Evolutionary conservation across 53 echinoderm and acorn worm species (phyloP).

Genomic region (Echinometra lucunter): DNA sequence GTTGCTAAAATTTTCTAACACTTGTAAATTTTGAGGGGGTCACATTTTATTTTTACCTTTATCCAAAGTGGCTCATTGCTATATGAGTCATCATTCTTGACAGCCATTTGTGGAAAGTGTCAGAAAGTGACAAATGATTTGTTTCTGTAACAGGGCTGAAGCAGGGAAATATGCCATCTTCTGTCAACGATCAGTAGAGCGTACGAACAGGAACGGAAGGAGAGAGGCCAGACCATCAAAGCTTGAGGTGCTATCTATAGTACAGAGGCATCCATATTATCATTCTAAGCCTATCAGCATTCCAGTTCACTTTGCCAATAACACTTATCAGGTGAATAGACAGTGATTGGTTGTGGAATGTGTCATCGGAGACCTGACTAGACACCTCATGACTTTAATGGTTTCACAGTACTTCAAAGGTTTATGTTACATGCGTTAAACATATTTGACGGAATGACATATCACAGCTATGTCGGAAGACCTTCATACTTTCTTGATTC

Average conservation of each 20-base stretch:
- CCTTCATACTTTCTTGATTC: too few species aligned
- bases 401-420: too few species aligned
- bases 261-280: constrained; percentile 94
- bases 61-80: neutral
- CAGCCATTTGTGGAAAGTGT: neutral
- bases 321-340: constrained; percentile 84
- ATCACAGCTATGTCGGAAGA: too few species aligned
- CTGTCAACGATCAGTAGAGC: constrained; percentile 92
- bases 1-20: neutral
- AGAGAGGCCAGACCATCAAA: constrained; percentile 90
- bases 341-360: neutral
- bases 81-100: neutral
- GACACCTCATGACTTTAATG: too few species aligned
- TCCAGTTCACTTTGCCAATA: constrained; percentile 97
- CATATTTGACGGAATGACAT: too few species aligned
- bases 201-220: constrained; percentile 88
- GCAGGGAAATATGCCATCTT: constrained; percentile 95
- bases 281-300: constrained; percentile 96
- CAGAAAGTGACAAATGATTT: neutral
- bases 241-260: constrained; percentile 91
- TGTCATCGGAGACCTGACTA: neutral
- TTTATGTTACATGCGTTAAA: too few species aligned
- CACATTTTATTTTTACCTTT: neutral
- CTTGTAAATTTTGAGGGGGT: neutral
- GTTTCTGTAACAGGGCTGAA: constrained; percentile 79